Base-by-base conservation (phyloP, 1,140 invertebrate species). In the Odontomachus brunneus region DNA sequence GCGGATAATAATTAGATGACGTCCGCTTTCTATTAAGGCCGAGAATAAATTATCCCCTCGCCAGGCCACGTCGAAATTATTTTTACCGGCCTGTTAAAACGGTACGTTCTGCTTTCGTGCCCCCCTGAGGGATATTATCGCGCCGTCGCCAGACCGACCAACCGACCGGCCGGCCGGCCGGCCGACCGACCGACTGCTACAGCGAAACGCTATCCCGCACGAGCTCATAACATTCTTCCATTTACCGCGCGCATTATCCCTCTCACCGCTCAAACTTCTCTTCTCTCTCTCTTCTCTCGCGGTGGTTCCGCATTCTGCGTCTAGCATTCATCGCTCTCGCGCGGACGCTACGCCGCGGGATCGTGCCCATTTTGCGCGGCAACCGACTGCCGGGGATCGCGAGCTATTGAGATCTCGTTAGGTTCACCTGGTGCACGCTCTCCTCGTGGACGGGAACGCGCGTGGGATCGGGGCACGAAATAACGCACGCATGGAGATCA, bases 181-280 rank as follows among this genome's bases (percentile, higher is more conserved):
- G 5, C 29, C 29, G 38, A 7, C 51, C 51, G 44, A 33, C 22
- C 65, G 65, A 26, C 65, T 57, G 69, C 49, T 57, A 69, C 22
- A 57, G 65, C 75, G 55, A 53, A 22, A 53, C 53, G 53, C 14
- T 80, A 80, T 48, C 51, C 38, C 65, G 69, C 69, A 51, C 51
- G 65, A 80, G 75, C 44, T 71, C 75, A 80, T 80, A 71, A 71
- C 75, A 71, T 80, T 80, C 75, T 71, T 80, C 75, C 66, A 80
- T 80, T 80, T 69, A 80, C 75, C 75, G 65, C 65, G 57, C 75
- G 65, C 75, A 48, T 26, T 71, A 71, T 80, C 69, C 71, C 75
- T 51, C 65, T 5, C 57, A 65, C 71, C 65, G 51, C 75, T 44
- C 38, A 1, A 0, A 5, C 38, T 44, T 7, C 9, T 5, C 5